Base-by-base conservation (phyloP, 2,888 invertebrate species). In the Chloroclystis v-ata region DNA sequence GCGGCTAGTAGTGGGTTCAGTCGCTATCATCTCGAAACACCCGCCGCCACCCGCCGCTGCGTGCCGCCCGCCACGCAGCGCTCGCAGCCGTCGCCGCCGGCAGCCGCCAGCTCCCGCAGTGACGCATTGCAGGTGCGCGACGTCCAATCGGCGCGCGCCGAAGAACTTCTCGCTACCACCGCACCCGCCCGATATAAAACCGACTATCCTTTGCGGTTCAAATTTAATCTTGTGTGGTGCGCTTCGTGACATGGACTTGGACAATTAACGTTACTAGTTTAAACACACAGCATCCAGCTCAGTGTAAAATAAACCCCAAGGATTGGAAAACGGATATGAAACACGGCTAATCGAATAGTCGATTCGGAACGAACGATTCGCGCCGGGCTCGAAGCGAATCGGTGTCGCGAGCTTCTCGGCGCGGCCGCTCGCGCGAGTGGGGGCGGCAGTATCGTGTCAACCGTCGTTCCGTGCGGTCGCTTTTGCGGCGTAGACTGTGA, bases 41-140 rank as follows among this genome's bases (percentile, higher is more conserved):
- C 63, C 58, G 48, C 52, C 44, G 12, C 30, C 32, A 11, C 10
- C 55, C 50, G 67, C 63, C 56, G 47, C 52, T 43, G 11, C 38
- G 13, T 33, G 62, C 60, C 61, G 54, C 60, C 54, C 59, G 53
- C 54, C 49, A 57, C 56, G 57, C 57, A 51, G 54, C 63, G 59
- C 52, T 55, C 57, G 59, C 59, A 43, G 50, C 53, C 53, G 50
- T 54, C 54, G 77, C 67, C 67, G 69, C 70, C 73, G 65, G 69
- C 16, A 32, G 38, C 46, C 30, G 43, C 50, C 46, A 43, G 38
- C 43, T 48, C 79, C 82, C 84, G 84, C 86, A 83, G 81, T 93
- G 93, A 93, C 93, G 93, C 93, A 94, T 93, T 94, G 94, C 94
- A 93, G 94, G 93, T 94, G 92, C 91, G 91, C 90, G 89, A 80